Conservation (phyloP, 2,888 invertebrate genomes). For the Pristionchus japonicus region DNA sequence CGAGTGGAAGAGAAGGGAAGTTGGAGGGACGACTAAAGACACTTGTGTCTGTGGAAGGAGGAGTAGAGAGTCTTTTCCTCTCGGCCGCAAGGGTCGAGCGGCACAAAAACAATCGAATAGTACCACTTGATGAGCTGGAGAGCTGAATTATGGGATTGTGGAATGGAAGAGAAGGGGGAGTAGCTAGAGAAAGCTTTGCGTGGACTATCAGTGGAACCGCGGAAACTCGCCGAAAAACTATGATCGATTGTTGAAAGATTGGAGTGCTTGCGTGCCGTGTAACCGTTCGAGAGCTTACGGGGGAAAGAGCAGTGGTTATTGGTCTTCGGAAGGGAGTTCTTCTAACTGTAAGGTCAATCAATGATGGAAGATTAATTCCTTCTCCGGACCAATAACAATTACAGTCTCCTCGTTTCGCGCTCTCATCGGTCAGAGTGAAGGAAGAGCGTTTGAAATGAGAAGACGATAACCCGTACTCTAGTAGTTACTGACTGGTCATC, state of each 20-base stretch:
- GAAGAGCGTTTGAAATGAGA: too few relatives aligned
- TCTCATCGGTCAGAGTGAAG: too few relatives aligned
- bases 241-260: background rate
- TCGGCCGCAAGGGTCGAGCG: too few relatives aligned
- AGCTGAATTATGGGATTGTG: conserved; percentile 8
- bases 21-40: background rate
- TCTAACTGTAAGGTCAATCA: background rate
- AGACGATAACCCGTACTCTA: background rate
- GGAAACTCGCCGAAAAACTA: background rate
- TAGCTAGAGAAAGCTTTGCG: background rate
- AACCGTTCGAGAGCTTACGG: background rate
- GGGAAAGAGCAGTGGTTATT: background rate
- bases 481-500: background rate
- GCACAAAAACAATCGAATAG: background rate
- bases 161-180: background rate
- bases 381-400: too few relatives aligned
- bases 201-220: background rate
- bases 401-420: too few relatives aligned
- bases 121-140: conserved; percentile 16
- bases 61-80: background rate
- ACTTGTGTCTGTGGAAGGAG: background rate
- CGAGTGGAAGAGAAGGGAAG: background rate
- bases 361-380: background rate
- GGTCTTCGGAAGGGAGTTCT: background rate
- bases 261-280: background rate